Evolutionary conservation across 1,140 invertebrate species (phyloP).

Genomic region (Pteromalus puparum): DNA sequence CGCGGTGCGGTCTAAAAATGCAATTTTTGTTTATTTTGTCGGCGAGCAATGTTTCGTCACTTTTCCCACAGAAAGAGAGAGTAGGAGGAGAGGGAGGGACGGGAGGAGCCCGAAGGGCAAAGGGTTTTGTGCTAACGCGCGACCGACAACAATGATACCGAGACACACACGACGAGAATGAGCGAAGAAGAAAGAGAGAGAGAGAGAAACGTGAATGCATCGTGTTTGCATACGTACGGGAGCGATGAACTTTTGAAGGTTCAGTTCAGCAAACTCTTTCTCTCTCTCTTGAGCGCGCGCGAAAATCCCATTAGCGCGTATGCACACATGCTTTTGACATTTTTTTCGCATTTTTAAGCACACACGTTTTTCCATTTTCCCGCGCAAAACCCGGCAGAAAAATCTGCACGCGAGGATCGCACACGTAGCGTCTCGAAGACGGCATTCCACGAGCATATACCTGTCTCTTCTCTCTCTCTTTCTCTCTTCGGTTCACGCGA

Average conservation of each 20-base stretch:
- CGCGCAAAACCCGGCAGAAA: neutral
- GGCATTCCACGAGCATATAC: slow-evolving; percentile 67
- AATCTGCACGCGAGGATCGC: slow-evolving; percentile 49
- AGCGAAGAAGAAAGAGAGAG: slow-evolving; percentile 50
- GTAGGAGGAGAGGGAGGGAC: slow-evolving; percentile 47
- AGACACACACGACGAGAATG: slow-evolving; percentile 36
- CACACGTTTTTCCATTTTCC: neutral
- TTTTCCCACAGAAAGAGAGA: slow-evolving; percentile 54
- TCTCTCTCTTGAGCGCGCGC: slow-evolving; percentile 40
- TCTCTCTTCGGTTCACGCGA: slow-evolving; percentile 37
- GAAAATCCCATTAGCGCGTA: slow-evolving; percentile 54
- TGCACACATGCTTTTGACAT: slow-evolving; percentile 15
- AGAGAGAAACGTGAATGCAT: slow-evolving; percentile 59
- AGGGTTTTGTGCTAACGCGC: slow-evolving; percentile 60
- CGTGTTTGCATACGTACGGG: slow-evolving; percentile 63
- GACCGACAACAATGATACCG: slow-evolving; percentile 64
- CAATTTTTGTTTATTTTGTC: slow-evolving; percentile 26
- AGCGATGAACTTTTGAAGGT: slow-evolving; percentile 69
- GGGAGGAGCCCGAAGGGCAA: slow-evolving; percentile 57
- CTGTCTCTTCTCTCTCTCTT: slow-evolving; percentile 63
- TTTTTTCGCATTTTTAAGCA: slow-evolving; percentile 4
- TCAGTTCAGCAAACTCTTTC: slow-evolving; percentile 57
- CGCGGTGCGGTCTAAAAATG: slow-evolving; percentile 7
- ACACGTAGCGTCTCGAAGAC: slow-evolving; percentile 59
- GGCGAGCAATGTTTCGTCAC: slow-evolving; percentile 32